Base-by-base conservation (phyloP, 2,797 vertebrate genomes). In the Lagorchestes hirsutus region DNA sequence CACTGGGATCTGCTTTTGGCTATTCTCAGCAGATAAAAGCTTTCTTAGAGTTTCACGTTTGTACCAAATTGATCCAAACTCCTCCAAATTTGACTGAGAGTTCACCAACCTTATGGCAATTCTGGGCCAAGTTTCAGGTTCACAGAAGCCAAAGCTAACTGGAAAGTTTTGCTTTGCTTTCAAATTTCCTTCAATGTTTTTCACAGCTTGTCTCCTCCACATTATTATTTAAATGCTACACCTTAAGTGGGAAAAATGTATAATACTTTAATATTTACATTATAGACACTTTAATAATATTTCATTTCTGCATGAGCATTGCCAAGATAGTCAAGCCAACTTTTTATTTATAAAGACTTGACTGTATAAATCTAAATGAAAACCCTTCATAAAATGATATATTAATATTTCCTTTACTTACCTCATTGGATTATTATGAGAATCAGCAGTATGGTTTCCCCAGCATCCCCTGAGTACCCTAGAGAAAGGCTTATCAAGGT, bases 251-350 rank as follows among this genome's bases (percentile, higher is more conserved):
- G 91, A 34, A 96, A 95, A 96, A 95, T 67, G 95, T 97, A 95
- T 97, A 97, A 97, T 98, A 97, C 92, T 97, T 97, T 98, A 97
- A 97, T 98, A 97, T 97, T 98, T 98, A 96, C 92, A 55, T 96
- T 97, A 94, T 95, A 97, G 97, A 96, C 95, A 95, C 94, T 98
- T 98, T 91, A 91, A 54, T 91, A 97, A 97, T 95, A 97, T 96
- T 97, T 97, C 97, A 96, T 97, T 97, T 98, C 96, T 96, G 90
- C 58, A 90, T 94, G 97, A 95, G 97, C 97, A 56, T 95, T 98
- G 96, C 97, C 97, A 98, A 98, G 96, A 95, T 2, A 97, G 96
- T 93, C 93, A 97, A 97, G 97, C 96, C 97, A 98, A 93, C 74
- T 96, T 97, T 46, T 97, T 98, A 97, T 98, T 97, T 98, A 97